Conservation (phyloP, 2,888 invertebrate species). For the Enchytraeus crypticus region DNA sequence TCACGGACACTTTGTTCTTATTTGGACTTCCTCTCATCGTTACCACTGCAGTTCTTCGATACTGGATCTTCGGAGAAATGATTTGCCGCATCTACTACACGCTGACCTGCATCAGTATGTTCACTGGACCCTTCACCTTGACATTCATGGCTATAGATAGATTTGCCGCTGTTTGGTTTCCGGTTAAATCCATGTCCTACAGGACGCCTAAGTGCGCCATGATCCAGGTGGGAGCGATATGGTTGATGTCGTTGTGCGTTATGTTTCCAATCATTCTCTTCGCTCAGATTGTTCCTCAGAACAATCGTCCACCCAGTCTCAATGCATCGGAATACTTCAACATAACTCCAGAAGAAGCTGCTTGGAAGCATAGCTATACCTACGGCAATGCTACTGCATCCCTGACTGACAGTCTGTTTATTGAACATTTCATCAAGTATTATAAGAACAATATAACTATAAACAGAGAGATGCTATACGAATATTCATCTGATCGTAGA, state of each 20-base stretch:
- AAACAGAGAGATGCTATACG: no score
- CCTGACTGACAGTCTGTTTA: no score
- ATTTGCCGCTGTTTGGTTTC: conserved; percentile 26
- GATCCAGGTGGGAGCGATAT: conserved; percentile 17
- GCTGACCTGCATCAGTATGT: conserved; percentile 24
- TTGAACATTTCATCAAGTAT: no score
- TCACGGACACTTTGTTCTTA: conserved; percentile 25
- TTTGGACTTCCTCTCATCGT: conserved; percentile 24
- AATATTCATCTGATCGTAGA: no score
- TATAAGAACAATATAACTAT: no score
- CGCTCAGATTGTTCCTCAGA: conserved; percentile 4
- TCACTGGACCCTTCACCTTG: conserved; percentile 26
- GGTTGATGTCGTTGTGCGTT: conserved; percentile 23
- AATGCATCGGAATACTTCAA: no score
- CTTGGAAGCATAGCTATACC: no score
- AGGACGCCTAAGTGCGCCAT: conserved; percentile 22
- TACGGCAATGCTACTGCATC: no score
- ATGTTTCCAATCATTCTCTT: conserved; percentile 26
- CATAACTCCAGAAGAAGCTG: no score
- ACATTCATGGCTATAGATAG: conserved; percentile 25
- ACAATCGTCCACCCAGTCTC: not conserved
- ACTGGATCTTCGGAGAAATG: conserved; percentile 23
- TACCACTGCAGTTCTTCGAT: conserved; percentile 12
- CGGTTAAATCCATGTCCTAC: conserved; percentile 23
- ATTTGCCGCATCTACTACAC: conserved; percentile 23